Conservation (phyloP, 2,888 invertebrate genomes). For the Bimastos eiseni region DNA sequence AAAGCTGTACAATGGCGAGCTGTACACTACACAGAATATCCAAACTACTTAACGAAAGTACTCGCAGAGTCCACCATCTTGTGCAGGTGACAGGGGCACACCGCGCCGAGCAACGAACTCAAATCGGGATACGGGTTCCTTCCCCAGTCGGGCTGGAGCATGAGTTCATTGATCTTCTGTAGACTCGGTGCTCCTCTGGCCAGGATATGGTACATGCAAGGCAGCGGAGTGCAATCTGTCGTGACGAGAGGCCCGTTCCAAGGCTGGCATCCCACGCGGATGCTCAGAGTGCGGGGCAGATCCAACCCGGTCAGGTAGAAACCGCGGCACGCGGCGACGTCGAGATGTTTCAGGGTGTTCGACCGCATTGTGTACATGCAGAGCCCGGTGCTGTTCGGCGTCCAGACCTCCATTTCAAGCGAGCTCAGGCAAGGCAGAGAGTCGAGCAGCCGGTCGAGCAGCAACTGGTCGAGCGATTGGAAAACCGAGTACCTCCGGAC, state of each 20-base stretch:
- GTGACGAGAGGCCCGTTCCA: conserved; percentile 53
- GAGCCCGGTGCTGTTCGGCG: conserved; percentile 54
- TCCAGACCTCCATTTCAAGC: conserved; percentile 58
- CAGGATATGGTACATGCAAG: conserved; percentile 55
- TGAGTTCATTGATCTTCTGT: conserved; percentile 53
- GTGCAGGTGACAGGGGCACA: conserved; percentile 54
- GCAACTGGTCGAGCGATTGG: conserved; percentile 50
- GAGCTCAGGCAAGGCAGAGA: conserved; percentile 49
- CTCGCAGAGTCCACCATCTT: conserved; percentile 17
- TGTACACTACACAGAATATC: neutral
- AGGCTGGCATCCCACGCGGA: conserved; percentile 52
- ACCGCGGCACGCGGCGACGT: conserved; percentile 58
- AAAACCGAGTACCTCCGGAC: conserved; percentile 56
- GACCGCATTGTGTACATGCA: conserved; percentile 51
- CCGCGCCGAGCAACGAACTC: conserved; percentile 51
- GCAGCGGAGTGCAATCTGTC: conserved; percentile 49
- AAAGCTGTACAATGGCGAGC: neutral
- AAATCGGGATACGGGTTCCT: conserved; percentile 47
- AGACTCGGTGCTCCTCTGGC: conserved; percentile 52
- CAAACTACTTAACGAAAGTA: neutral
- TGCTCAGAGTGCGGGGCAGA: conserved; percentile 51
- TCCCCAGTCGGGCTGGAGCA: conserved; percentile 50
- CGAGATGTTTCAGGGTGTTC: conserved; percentile 53
- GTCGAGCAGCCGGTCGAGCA: conserved; percentile 49
- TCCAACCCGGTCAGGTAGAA: conserved; percentile 53